phyloP scores from a whole-genome alignment of 2,113 vertebrate genomes.

The Acrocephalus arundinaceus region DNA sequence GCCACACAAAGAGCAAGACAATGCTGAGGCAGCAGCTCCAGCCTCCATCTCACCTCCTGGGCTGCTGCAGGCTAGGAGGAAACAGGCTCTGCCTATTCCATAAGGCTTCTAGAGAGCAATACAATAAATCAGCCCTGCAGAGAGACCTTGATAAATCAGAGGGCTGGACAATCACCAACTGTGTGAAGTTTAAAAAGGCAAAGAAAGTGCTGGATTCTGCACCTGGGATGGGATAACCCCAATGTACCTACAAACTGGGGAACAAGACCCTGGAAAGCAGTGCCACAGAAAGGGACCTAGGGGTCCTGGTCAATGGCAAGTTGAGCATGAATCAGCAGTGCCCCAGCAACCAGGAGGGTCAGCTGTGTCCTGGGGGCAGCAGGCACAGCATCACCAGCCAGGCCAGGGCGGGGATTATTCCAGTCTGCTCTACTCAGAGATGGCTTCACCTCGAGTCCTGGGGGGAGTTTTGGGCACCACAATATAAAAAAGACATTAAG shows the following conservation, averaged over 20 bases:
- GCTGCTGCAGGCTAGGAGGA: background rate
- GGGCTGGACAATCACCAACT: background rate
- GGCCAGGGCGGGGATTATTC: background rate
- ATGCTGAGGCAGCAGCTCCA: background rate
- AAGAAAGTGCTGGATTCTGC: background rate
- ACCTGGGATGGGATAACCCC: background rate
- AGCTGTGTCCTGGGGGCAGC: background rate
- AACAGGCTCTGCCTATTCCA: background rate
- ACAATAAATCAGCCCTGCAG: background rate
- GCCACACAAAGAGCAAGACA: accelerated
- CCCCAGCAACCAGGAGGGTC: background rate
- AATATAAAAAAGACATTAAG: background rate
- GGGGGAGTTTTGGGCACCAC: background rate
- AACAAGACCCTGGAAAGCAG: background rate
- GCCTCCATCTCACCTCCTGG: background rate
- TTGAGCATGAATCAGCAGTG: background rate
- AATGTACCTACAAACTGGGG: background rate
- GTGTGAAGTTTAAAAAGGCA: too few relatives aligned
- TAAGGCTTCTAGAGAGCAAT: background rate
- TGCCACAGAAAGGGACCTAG: accelerated
- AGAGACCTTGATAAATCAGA: background rate
- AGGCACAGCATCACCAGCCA: accelerated
- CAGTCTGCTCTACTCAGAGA: accelerated
- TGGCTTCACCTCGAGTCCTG: accelerated
- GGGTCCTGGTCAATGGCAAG: background rate